These are phyloP conservation scores for Phoebastria nigripes DNA, from an alignment of 2,797 vertebrate species.

Conservation along the genomic window DNA sequence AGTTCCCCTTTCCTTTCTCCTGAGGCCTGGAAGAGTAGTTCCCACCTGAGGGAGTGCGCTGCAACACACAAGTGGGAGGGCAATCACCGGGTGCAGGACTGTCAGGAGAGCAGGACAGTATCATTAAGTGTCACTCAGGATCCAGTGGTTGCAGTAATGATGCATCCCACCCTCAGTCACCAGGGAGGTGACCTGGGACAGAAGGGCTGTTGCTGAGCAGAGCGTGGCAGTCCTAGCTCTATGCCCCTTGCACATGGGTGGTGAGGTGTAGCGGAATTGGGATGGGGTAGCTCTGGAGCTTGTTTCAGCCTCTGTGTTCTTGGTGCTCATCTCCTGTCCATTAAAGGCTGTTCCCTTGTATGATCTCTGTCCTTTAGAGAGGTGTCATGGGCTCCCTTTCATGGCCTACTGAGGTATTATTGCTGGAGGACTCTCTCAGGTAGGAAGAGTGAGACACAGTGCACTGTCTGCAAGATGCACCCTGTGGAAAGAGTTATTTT, in stretches of 20 bases:
- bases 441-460: not conserved
- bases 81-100: not conserved
- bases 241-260: accelerated
- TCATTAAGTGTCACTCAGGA: not conserved
- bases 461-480: not conserved
- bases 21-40: not conserved
- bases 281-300: not conserved
- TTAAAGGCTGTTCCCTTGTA: not conserved
- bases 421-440: not conserved
- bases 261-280: not conserved
- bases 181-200: not conserved
- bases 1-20: not conserved
- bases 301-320: not conserved
- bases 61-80: not conserved
- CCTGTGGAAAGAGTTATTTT: not conserved
- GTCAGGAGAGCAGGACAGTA: not conserved
- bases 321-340: not conserved
- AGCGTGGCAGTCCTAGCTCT: not conserved
- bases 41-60: accelerated
- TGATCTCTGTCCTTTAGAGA: not conserved
- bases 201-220: not conserved
- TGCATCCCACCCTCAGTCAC: not conserved
- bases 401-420: not conserved
- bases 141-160: not conserved
- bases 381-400: not conserved